phyloP scores from a whole-genome alignment of 2,113 vertebrate species.

The Atrichornis clamosus region DNA sequence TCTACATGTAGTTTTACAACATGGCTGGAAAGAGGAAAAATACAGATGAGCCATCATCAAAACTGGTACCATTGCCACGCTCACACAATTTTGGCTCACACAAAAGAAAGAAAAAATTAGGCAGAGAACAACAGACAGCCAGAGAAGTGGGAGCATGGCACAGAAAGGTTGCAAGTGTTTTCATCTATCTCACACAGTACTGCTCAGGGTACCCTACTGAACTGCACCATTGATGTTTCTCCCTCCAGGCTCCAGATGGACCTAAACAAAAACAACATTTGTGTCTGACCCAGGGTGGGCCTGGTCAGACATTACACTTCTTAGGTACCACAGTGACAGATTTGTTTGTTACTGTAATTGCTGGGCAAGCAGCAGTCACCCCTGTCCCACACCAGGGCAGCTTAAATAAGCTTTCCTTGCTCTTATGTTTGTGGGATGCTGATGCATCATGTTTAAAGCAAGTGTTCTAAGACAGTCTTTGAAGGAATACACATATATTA shows the following conservation, averaged over 20 bases:
- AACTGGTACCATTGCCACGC: not conserved
- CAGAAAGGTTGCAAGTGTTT: not conserved
- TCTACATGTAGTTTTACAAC: not conserved
- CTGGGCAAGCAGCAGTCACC: not conserved
- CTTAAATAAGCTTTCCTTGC: not conserved
- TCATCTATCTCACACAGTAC: not conserved
- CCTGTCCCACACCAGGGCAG: not conserved
- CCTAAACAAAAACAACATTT: not conserved
- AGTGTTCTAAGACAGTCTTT: not conserved
- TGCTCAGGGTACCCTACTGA: not conserved
- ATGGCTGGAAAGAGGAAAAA: not conserved
- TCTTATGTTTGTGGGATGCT: not conserved
- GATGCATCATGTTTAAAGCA: not conserved
- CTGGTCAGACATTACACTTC: not conserved
- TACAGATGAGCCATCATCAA: not conserved
- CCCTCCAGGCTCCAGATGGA: not conserved
- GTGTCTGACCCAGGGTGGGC: not conserved
- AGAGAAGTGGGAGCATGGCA: slow-evolving; percentile 19
- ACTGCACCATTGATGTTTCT: not conserved
- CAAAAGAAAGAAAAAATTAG: no score
- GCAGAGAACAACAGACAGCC: not conserved
- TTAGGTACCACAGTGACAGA: not conserved
- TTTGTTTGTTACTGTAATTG: not conserved
- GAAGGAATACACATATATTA: not conserved
- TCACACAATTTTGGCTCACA: not conserved